Base-by-base conservation (phyloP, 2,888 invertebrate genomes). In the Ephialtes manifestator region DNA sequence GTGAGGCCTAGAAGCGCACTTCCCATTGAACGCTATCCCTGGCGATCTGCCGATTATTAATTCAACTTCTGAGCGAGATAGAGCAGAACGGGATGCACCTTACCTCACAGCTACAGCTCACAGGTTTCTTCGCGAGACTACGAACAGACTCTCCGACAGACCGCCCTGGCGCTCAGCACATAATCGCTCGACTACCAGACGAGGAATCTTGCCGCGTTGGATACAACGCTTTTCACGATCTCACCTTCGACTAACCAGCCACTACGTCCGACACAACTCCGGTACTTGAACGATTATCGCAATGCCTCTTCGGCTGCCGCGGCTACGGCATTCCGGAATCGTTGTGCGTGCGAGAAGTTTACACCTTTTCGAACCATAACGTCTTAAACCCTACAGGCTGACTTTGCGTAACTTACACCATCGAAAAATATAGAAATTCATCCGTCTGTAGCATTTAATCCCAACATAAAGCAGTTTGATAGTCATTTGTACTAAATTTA, bases 31-130 rank as follows among this genome's bases (percentile, higher is more conserved):
- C 88, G 89, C 90, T 93, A 93, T 93, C 91, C 89, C 81, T 88
- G 74, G 68, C 88, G 90, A 93, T 93, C 92, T 92, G 85, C 89
- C 90, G 91, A 92, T 93, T 92, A 93, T 93, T 93, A 93, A 93
- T 93, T 93, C 92, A 91, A 90, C 90, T 91, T 88, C 89, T 15
- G 78, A 80, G 78, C 77, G 81, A 81, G 78, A 74, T 77, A 65
- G 79, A 70, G 74, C 68, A 60, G 63, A 84, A 72, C 67, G 55
- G 81, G 71, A 81, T 81, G 67, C 76, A 75, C 86, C 88, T 87
- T 89, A 85, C 89, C 85, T 87, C n/a, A 24, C 24, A 1, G 2
- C 87, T 85, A 81, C 87, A 75, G 83, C 87, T 87, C 77, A 85
- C 67, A 65, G 63, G 80, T 67, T 58, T 79, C 43, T 68, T 58